Evolutionary conservation across 2,888 invertebrate genomes (phyloP).

Genomic region (Hypsopygia costalis): DNA sequence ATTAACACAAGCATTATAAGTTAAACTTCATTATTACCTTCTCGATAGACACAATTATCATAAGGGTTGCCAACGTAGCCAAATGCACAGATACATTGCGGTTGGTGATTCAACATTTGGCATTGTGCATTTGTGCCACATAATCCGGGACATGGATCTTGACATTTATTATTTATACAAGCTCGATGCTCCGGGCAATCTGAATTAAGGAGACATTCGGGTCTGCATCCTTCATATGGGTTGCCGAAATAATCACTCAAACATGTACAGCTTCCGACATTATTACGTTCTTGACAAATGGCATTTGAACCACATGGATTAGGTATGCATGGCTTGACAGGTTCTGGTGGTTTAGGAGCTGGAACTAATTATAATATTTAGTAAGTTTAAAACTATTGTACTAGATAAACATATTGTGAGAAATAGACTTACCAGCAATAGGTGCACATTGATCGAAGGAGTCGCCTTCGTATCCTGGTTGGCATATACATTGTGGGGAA

Average conservation of each 20-base stretch:
- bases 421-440: slow-evolving; percentile 43
- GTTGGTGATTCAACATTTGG: slow-evolving; percentile 87
- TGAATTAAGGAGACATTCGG: slow-evolving; percentile 85
- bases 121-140: slow-evolving; percentile 89
- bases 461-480: slow-evolving; percentile 85
- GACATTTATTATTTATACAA: slow-evolving; percentile 84
- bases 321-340: slow-evolving; percentile 75
- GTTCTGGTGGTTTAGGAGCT: slow-evolving; percentile 34
- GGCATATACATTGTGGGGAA: slow-evolving; percentile 91
- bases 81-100: slow-evolving; percentile 85
- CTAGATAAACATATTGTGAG: slow-evolving; percentile 3
- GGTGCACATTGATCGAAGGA: slow-evolving; percentile 85
- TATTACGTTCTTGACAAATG: slow-evolving; percentile 83
- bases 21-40: slow-evolving; percentile 45
- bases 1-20: no score
- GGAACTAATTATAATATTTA: slow-evolving; percentile 25
- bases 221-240: slow-evolving; percentile 85
- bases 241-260: slow-evolving; percentile 84
- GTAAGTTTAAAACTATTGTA: slow-evolving; percentile 1
- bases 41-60: slow-evolving; percentile 50
- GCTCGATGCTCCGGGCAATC: slow-evolving; percentile 84
- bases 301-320: slow-evolving; percentile 85
- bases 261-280: slow-evolving; percentile 85
- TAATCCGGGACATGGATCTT: slow-evolving; percentile 87
- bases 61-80: slow-evolving; percentile 88